These are phyloP conservation scores for Melieria crassipennis DNA, from an alignment of 2,888 invertebrate genomes.

Conservation along the genomic window DNA sequence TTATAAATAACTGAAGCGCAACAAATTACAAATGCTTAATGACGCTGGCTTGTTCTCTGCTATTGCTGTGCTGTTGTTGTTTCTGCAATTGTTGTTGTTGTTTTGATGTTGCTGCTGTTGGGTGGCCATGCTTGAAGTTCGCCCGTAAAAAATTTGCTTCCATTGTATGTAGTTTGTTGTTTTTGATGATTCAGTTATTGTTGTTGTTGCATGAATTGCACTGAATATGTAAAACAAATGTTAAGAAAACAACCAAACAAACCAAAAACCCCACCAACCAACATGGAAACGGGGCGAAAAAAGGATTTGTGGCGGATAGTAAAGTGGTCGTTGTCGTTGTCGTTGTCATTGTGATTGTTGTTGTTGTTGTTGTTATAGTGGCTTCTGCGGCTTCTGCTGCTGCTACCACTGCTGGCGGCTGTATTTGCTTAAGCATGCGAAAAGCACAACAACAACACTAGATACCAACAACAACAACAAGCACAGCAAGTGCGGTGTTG, in stretches of 20 bases:
- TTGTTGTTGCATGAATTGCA: constrained; percentile 10
- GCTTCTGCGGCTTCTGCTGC: constrained; percentile 27
- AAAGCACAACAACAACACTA: neutral
- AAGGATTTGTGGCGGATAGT: too few relatives aligned
- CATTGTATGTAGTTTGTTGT: constrained; percentile 11
- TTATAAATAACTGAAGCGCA: constrained; percentile 33
- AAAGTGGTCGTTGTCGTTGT: constrained; percentile 9
- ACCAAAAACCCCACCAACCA: neutral
- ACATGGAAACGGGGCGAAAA: too few relatives aligned
- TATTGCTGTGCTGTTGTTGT: constrained; percentile 1
- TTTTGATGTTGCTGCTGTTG: neutral
- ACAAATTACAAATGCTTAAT: constrained; percentile 38
- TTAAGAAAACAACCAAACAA: too few relatives aligned
- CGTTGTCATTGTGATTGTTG: constrained; percentile 17
- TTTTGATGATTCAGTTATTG: constrained; percentile 30
- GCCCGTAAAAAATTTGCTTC: neutral
- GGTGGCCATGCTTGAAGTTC: neutral
- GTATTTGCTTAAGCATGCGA: constrained; percentile 8
- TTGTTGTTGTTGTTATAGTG: constrained; percentile 15
- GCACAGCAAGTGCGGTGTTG: too few relatives aligned
- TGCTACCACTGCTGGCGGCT: neutral
- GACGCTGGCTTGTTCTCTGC: constrained; percentile 16
- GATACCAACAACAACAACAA: too few relatives aligned
- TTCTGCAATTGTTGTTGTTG: neutral
- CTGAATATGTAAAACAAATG: too few relatives aligned